Evolutionary conservation across 1,140 invertebrate genomes (phyloP).

Genomic region (Lysiphlebus fabarum): DNA sequence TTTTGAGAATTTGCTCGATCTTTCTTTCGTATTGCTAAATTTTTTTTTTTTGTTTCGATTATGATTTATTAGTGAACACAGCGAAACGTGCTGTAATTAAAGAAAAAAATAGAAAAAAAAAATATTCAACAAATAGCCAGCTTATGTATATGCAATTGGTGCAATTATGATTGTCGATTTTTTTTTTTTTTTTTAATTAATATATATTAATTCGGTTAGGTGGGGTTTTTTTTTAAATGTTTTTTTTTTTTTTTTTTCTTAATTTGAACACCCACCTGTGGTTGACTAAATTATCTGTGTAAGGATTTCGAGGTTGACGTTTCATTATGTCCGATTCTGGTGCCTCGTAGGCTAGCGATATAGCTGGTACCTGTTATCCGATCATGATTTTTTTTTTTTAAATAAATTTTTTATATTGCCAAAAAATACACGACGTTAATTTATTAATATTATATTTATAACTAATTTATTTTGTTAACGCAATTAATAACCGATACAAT

Average conservation of each 20-base stretch:
- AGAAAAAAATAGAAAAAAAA: too few relatives aligned
- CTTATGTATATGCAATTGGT: too few relatives aligned
- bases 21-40: too few relatives aligned
- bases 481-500: conserved; percentile 27
- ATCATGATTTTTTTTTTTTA: conserved; percentile 45
- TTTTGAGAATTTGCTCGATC: too few relatives aligned
- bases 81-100: too few relatives aligned
- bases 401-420: too few relatives aligned
- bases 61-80: too few relatives aligned
- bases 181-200: not conserved
- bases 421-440: too few relatives aligned
- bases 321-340: conserved; percentile 97
- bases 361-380: conserved; percentile 82
- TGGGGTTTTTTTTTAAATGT: conserved; percentile 6
- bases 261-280: conserved; percentile 67
- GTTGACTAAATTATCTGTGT: conserved; percentile 93
- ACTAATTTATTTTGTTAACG: not conserved
- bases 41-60: too few relatives aligned
- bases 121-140: not conserved
- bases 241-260: not conserved
- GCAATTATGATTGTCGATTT: not conserved
- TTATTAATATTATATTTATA: too few relatives aligned
- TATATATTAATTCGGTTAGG: conserved; percentile 6
- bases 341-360: conserved; percentile 94
- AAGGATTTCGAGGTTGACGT: conserved; percentile 88